Conservation (phyloP, 1,140 invertebrate species). For the Coelopa frigida region DNA sequence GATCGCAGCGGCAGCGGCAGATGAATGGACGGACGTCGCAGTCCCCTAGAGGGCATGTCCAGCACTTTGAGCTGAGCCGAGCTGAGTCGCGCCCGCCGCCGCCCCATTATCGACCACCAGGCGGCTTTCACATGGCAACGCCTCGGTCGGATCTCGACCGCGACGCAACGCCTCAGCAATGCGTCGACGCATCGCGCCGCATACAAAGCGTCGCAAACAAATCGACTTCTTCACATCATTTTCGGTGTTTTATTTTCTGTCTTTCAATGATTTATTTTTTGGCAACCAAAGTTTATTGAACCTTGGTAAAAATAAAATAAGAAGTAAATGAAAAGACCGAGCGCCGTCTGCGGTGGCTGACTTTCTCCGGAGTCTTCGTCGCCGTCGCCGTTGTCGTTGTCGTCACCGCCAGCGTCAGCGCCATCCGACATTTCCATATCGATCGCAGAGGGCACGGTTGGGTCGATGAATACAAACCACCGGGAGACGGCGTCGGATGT, state of each 20-base stretch:
- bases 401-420: no score
- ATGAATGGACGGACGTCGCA: not conserved
- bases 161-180: not conserved
- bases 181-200: not conserved
- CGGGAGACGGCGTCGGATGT: no score
- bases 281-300: constrained; percentile 36
- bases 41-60: not conserved
- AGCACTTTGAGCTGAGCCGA: not conserved
- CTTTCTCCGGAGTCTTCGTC: constrained; percentile 26
- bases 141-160: not conserved
- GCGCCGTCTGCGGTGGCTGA: constrained; percentile 10
- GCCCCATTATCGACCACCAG: not conserved
- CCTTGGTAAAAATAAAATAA: constrained; percentile 7
- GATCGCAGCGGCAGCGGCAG: constrained; percentile 27
- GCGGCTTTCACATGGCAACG: constrained; percentile 1
- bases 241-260: constrained; percentile 8
- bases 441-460: no score
- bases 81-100: not conserved
- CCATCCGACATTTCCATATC: no score
- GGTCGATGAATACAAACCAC: no score
- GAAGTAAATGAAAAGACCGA: not conserved
- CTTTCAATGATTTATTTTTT: constrained; percentile 23
- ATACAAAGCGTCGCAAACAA: constrained; percentile 1
- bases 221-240: not conserved
- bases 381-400: no score